These are phyloP conservation scores for Idaea dimidiata DNA, from an alignment of 2,888 invertebrate genomes.

Conservation along the genomic window DNA sequence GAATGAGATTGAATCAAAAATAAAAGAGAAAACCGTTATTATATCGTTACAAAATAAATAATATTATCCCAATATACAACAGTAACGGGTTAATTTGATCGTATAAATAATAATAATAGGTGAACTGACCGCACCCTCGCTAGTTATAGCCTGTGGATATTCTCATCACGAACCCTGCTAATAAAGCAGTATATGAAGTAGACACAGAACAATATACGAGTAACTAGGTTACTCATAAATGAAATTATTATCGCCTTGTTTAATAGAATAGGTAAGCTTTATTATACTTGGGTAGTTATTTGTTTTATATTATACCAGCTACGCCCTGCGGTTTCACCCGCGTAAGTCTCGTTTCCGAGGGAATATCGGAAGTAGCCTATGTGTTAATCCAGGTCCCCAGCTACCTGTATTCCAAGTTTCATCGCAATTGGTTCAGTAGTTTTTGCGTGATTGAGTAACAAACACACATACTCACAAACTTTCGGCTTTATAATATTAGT, in stretches of 20 bases:
- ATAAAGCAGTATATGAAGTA: constrained; percentile 71
- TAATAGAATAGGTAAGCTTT: constrained; percentile 16
- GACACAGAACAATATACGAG: constrained; percentile 45
- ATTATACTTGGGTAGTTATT: neutral
- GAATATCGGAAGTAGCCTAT: no score
- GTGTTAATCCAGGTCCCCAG: no score
- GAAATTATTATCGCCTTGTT: constrained; percentile 39
- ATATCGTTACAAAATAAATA: neutral
- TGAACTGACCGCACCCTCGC: constrained; percentile 36
- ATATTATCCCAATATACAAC: constrained; percentile 21
- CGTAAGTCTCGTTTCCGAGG: no score
- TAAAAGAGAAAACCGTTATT: neutral
- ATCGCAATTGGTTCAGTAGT: no score
- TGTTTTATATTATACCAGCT: neutral
- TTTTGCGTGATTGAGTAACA: no score
- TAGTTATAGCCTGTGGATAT: constrained; percentile 45
- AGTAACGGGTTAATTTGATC: constrained; percentile 58
- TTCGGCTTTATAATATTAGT: no score
- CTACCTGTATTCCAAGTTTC: no score
- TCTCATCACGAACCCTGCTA: constrained; percentile 65
- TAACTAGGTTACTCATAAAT: constrained; percentile 37
- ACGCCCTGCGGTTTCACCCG: no score
- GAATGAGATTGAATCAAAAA: no score
- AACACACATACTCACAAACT: no score
- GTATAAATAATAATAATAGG: constrained; percentile 53